Evolutionary conservation across 1,140 invertebrate species (phyloP).

Genomic region (Drosophila rhopaloa): DNA sequence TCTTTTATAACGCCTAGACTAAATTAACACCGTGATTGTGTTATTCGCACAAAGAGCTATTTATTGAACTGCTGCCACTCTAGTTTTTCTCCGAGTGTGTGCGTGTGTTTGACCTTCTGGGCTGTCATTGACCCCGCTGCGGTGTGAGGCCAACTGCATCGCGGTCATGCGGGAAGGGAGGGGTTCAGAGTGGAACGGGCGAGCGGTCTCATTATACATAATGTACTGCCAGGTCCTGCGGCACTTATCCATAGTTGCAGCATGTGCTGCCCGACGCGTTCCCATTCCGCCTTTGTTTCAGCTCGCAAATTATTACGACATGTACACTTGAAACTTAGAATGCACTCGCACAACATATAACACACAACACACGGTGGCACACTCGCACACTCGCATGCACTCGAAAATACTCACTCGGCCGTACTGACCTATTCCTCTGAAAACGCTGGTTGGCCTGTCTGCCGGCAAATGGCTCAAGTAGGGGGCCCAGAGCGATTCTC

Average conservation of each 20-base stretch:
- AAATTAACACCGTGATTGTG: too few species aligned
- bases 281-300: slow-evolving; percentile 48
- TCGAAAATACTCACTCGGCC: slow-evolving; percentile 58
- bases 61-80: slow-evolving; percentile 6
- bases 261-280: slow-evolving; percentile 23
- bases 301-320: slow-evolving; percentile 50
- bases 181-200: background rate
- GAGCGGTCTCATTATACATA: slow-evolving; percentile 55
- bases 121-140: slow-evolving; percentile 78
- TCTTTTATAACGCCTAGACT: too few species aligned
- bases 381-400: slow-evolving; percentile 41
- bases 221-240: slow-evolving; percentile 38
- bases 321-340: slow-evolving; percentile 66
- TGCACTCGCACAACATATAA: slow-evolving; percentile 30
- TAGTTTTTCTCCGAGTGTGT: slow-evolving; percentile 5
- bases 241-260: slow-evolving; percentile 25
- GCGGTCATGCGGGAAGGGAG: slow-evolving; percentile 3
- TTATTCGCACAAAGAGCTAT: too few species aligned
- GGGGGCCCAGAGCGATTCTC: slow-evolving; percentile 54
- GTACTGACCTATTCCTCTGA: slow-evolving; percentile 83
- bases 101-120: slow-evolving; percentile 71
- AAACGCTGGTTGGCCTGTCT: slow-evolving; percentile 64
- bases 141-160: slow-evolving; percentile 57
- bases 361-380: slow-evolving; percentile 16
- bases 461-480: slow-evolving; percentile 46